Evolutionary conservation across 2,888 invertebrate species (phyloP).

Genomic region (Drosophila helvetica): DNA sequence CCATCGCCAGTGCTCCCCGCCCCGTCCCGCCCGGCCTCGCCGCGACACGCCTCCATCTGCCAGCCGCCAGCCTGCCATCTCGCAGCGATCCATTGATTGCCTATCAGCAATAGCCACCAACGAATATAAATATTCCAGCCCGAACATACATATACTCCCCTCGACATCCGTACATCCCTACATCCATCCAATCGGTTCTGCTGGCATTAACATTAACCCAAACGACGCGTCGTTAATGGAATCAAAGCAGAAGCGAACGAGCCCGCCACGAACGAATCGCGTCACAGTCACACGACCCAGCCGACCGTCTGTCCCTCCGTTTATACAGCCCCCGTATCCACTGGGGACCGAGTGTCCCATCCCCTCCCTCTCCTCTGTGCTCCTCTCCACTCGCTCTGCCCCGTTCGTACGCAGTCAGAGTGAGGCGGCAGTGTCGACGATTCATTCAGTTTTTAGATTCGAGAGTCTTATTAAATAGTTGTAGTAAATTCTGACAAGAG

Average conservation of each 20-base stretch:
- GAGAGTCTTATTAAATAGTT: slow-evolving; percentile 64
- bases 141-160: slow-evolving; percentile 4
- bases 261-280: slow-evolving; percentile 52
- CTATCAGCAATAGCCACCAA: slow-evolving; percentile 28
- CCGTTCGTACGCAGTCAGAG: slow-evolving; percentile 20
- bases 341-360: background rate
- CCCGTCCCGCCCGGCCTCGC: background rate
- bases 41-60: background rate
- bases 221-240: slow-evolving; percentile 51
- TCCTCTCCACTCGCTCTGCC: background rate
- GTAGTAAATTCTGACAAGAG: slow-evolving; percentile 64
- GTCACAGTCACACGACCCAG: slow-evolving; percentile 66
- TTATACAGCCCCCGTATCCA: slow-evolving; percentile 7
- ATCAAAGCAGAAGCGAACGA: slow-evolving; percentile 62
- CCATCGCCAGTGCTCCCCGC: background rate
- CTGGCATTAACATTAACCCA: slow-evolving; percentile 43
- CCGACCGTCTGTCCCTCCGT: slow-evolving; percentile 15
- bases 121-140: background rate
- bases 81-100: slow-evolving; percentile 22
- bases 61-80: too few relatives aligned
- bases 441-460: slow-evolving; percentile 53
- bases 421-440: slow-evolving; percentile 12
- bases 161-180: background rate
- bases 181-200: slow-evolving; percentile 19
- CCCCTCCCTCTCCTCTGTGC: background rate